phyloP scores from a whole-genome alignment of 2,888 invertebrate genomes.

The Cheilosia pagana region DNA sequence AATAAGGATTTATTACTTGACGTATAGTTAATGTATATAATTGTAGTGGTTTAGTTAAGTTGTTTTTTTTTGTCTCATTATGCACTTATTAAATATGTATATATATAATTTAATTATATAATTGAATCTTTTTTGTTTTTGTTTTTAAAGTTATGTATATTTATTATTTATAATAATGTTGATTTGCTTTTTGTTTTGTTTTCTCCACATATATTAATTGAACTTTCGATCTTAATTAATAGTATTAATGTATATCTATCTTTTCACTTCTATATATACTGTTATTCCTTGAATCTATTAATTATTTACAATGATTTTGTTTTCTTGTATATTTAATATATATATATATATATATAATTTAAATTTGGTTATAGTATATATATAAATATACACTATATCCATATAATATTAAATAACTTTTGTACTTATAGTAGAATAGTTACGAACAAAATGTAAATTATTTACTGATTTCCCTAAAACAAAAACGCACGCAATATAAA shows the following conservation, averaged over 20 bases:
- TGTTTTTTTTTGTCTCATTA: slow-evolving; percentile 33
- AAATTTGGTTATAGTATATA: slow-evolving; percentile 63
- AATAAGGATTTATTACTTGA: slow-evolving; percentile 55
- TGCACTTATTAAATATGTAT: slow-evolving; percentile 67
- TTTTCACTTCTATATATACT: slow-evolving; percentile 61
- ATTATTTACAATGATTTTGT: slow-evolving; percentile 65
- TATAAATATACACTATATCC: slow-evolving; percentile 67
- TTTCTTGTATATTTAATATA: slow-evolving; percentile 54
- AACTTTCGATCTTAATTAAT: slow-evolving; percentile 72
- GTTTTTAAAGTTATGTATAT: slow-evolving; percentile 48
- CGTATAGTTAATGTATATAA: slow-evolving; percentile 64
- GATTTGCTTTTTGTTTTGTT: slow-evolving; percentile 51
- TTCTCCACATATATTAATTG: slow-evolving; percentile 64
- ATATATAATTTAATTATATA: slow-evolving; percentile 74
- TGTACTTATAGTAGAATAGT: slow-evolving; percentile 74
- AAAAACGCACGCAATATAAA: slow-evolving; percentile 57
- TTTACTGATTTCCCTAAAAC: slow-evolving; percentile 29
- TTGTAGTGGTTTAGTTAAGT: slow-evolving; percentile 65
- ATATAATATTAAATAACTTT: slow-evolving; percentile 75
- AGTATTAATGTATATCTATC: slow-evolving; percentile 62
- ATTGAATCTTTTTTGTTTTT: slow-evolving; percentile 65
- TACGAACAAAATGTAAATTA: slow-evolving; percentile 56
- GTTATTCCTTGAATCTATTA: slow-evolving; percentile 72
- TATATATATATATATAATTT: slow-evolving; percentile 41
- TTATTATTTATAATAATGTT: slow-evolving; percentile 70